phyloP scores from a whole-genome alignment of 2,113 vertebrate genomes.

The Bubo scandiacus region DNA sequence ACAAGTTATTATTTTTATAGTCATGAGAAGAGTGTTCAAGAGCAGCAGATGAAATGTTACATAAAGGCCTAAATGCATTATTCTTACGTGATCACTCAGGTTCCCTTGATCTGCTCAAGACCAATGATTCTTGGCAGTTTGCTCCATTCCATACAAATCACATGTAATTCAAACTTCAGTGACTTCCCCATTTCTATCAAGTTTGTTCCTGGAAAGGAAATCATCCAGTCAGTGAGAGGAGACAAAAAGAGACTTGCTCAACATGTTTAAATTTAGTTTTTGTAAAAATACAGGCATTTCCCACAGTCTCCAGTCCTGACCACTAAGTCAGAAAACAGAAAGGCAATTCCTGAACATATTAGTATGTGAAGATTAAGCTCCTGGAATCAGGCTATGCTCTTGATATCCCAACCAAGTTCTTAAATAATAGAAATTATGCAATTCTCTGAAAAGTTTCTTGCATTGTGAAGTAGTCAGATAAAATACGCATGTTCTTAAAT shows the following conservation, averaged over 20 bases:
- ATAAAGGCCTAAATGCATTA: not conserved
- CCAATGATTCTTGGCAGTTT: not conserved
- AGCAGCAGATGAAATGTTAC: not conserved
- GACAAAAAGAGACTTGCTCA: not conserved
- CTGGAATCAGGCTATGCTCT: not conserved
- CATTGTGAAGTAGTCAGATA: not conserved
- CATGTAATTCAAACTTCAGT: not conserved
- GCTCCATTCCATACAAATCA: not conserved
- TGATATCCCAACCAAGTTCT: not conserved
- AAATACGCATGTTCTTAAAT: conserved; percentile 42
- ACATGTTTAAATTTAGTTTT: not conserved
- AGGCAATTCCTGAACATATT: not conserved
- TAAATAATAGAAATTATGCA: not conserved
- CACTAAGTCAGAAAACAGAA: not conserved
- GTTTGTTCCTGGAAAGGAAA: not conserved
- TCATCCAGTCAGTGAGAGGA: not conserved
- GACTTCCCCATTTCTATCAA: not conserved
- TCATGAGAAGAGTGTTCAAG: not conserved
- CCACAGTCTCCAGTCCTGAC: not conserved
- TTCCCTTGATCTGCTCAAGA: not conserved
- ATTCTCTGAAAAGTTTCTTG: not conserved
- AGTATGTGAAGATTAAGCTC: not conserved
- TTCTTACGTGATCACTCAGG: not conserved
- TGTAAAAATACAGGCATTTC: not conserved
- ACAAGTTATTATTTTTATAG: not conserved